Evolutionary conservation across 2,797 vertebrate species (phyloP), one percentile per base, ranked within the genome.

Genomic region (Sebastes itinus): DNA sequence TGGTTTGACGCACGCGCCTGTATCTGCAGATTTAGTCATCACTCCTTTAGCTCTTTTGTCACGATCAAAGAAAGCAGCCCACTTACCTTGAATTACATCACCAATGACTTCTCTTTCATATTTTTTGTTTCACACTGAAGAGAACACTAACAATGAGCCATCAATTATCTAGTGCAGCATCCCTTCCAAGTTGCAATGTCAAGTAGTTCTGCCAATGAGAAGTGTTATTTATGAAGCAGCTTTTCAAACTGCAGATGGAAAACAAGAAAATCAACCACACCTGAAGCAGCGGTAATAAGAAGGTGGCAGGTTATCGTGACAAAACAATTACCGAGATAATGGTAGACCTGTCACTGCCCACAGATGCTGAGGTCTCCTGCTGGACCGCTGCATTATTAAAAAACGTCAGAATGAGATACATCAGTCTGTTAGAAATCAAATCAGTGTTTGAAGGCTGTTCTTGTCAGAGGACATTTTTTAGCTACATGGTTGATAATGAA

Each of bases 121-220:
- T 18, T 46, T 46, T 18, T 46, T 46, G 16, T 46, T 42, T 16
- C 14, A 42, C 22, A 33, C 42, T 7, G 22, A 78, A 59, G 3
- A 74, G 28, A 52, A 38, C 49, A 46, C 6, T 28, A 23, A 54
- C 66, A 49, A 63, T 62, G 60, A 35, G 1, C 12, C 5, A 46
- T 65, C 10, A 62, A 18, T 6, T 52, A 5, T 33, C 2, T 22
- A 4, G 30, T 4, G 30, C 65, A 56, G 12, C 35, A 30, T 27
- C n/a, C 69, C 58, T 74, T 74, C 11, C 27, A 64, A 68, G 59
- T 22, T 22, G 9, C 23, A 58, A 72, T 83, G 71, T 75, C 76
- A 86, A 87, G 72, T 16, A 12, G 75, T 54, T 86, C 55, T 30
- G 11, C 23, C 55, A 68, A 70, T 73, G 69, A 81, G 60, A 10